Evolutionary conservation across 2,113 vertebrate species (phyloP), one percentile per base, ranked within the genome.

Genomic region (Copsychus sechellarum): DNA sequence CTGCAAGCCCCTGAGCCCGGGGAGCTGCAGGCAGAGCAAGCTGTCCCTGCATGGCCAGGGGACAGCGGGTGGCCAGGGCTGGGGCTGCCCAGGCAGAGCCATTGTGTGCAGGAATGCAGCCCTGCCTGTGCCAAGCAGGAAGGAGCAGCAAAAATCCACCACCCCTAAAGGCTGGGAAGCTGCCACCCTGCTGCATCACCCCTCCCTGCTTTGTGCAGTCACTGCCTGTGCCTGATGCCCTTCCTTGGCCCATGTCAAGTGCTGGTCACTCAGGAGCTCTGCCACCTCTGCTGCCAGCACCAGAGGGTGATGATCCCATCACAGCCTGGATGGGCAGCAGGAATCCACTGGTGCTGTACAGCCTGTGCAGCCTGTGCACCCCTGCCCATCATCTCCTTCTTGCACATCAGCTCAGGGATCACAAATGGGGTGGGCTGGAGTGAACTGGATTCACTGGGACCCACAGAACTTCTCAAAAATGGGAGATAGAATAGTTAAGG

Each of bases 101-200:
- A 85, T 96, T 93, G 92, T 93, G 45, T 7, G 15, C 58, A 92
- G 92, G 76, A 96, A 94, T 73, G 74, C 28, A 74, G 81, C 83
- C 36, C 83, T 73, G 64, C 85, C 69, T 10, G 57, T 88, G 96
- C 82, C 92, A 81, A 81, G 36, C 92, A 96, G 95, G 96, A 97
- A 97, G 57, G 56, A 95, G 28, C 25, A n/a, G 21, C 47, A 60
- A 78, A 94, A 94, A 88, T 88, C 72, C 81, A 25, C 48, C 48
- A n/a, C 42, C 29, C 40, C 31, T n/a, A 12, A 50, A 70, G 79
- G 64, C 72, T 90, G 69, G 92, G 86, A 34, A 78, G 36, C 12
- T 57, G n/a, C 42, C 70, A 36, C 20, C 40, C 28, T 36, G 11
- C 47, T 64, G 26, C 60, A 5, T 5, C 26, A 21, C 38, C 89